Base-by-base conservation (phyloP, 2,113 vertebrate species). In the Tachysurus fulvidraco region DNA sequence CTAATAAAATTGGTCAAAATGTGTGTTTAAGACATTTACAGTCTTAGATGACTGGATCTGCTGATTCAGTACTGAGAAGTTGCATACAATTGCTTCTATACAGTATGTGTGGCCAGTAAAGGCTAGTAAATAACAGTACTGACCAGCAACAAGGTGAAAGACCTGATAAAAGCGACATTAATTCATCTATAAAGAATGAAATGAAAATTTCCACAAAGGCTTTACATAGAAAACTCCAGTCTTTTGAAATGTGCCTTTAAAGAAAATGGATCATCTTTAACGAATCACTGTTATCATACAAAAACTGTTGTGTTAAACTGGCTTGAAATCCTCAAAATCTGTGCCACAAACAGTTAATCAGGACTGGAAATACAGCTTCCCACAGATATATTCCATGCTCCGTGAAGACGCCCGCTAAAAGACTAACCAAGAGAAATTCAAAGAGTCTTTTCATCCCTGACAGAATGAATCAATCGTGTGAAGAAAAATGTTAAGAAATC, bases 391-490 rank as follows among this genome's bases (percentile, higher is more conserved):
- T 50, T 73, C 59, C 41, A 73, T 60, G 65, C 65, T 82, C 65
- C 23, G 13, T 44, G 17, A 57, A 82, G 41, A 71, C 60, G 67
- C 54, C 25, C 13, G 44, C 36, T 44, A 5, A 41, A 77, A 28
- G 55, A 64, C 62, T 23, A 52, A 78, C 84, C 4, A 80, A 81
- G 23, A 28, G 79, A 69, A 83, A 36, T 55, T 94, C 90, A 94
- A 94, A 92, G 92, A 88, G 83, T 64, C 92, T 92, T 93, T 94
- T 95, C 90, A 93, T 93, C 85, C 88, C 28, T 78, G 88, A 91
- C 90, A 89, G 91, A 93, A 91, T 90, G 84, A 93, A 93, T 92
- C 91, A 88, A 88, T 92, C 77, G 88, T 88, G 92, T 41, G 14
- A 14, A 41, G 64, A 5, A 91, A 91, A 80, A 93, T 93, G 93